Evolutionary conservation across 2,797 vertebrate species (phyloP).

Genomic region (Basileuterus tristriatus): DNA sequence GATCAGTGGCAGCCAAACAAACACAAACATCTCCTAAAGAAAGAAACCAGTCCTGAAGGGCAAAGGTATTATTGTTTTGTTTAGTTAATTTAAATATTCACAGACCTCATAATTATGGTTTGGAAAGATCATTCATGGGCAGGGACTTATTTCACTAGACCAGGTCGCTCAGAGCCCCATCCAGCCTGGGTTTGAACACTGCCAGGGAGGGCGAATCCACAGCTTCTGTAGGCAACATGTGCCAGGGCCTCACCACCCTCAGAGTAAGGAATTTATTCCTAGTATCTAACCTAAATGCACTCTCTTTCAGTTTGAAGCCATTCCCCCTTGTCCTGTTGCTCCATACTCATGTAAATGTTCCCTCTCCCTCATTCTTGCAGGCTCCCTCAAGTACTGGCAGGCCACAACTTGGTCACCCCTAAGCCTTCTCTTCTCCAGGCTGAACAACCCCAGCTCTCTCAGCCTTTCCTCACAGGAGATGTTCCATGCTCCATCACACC

Average conservation of each 20-base stretch:
- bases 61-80: not conserved
- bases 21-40: not conserved
- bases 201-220: not conserved
- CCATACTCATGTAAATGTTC: not conserved
- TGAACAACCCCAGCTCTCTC: not conserved
- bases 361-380: not conserved
- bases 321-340: not conserved
- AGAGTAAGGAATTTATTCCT: not conserved
- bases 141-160: not conserved
- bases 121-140: not conserved
- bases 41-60: not conserved
- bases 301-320: not conserved
- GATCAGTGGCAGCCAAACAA: not conserved
- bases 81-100: not conserved
- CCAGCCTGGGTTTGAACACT: not conserved
- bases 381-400: not conserved
- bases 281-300: not conserved
- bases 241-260: not conserved
- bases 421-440: not conserved
- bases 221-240: not conserved
- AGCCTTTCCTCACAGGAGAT: fast-evolving
- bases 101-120: not conserved
- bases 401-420: not conserved
- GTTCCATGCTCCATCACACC: not conserved
- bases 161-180: not conserved